Percentiles rank a stretch among this genome's conserved stretches.
Evolutionary conservation across 2,888 invertebrate genomes (phyloP).

Genomic region (Xanthostigma xanthostigma): DNA sequence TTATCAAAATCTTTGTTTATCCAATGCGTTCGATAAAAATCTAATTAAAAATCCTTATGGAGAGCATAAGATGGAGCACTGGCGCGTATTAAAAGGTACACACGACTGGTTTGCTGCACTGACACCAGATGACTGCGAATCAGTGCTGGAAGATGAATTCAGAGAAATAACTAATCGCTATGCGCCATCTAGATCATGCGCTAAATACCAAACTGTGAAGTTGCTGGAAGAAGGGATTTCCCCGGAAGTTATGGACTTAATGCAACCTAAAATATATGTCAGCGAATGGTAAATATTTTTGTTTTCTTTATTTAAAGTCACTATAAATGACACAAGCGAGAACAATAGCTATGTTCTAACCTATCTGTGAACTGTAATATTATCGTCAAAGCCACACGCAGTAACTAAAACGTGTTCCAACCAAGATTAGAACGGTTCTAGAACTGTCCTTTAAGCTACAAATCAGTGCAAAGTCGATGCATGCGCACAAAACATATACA

Average conservation of each 20-base stretch:
- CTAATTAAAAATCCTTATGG: slow-evolving; percentile 36
- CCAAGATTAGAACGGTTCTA: no score
- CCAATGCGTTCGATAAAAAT: slow-evolving; percentile 30
- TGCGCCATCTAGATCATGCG: slow-evolving; percentile 35
- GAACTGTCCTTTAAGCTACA: no score
- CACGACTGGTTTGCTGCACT: slow-evolving; percentile 33
- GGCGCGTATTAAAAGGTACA: slow-evolving; percentile 26
- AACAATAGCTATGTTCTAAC: no score
- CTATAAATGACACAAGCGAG: no score
- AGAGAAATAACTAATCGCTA: slow-evolving; percentile 31
- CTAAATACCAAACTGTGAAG: slow-evolving; percentile 32
- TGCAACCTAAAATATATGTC: slow-evolving; percentile 34
- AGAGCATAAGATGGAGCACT: slow-evolving; percentile 23
- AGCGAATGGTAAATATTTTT: slow-evolving; percentile 26
- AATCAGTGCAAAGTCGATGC: no score
- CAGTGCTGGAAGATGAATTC: slow-evolving; percentile 28
- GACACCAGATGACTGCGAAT: slow-evolving; percentile 30
- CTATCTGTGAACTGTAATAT: no score
- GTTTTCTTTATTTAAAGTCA: background rate
- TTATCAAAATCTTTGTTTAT: slow-evolving; percentile 27
- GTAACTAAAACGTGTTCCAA: no score
- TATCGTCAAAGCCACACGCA: no score
- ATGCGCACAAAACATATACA: no score
- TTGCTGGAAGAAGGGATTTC: slow-evolving; percentile 27
- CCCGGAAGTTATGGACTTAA: slow-evolving; percentile 28